Evolutionary conservation across 2,113 vertebrate species (phyloP).

Genomic region (Echinops telfairi): DNA sequence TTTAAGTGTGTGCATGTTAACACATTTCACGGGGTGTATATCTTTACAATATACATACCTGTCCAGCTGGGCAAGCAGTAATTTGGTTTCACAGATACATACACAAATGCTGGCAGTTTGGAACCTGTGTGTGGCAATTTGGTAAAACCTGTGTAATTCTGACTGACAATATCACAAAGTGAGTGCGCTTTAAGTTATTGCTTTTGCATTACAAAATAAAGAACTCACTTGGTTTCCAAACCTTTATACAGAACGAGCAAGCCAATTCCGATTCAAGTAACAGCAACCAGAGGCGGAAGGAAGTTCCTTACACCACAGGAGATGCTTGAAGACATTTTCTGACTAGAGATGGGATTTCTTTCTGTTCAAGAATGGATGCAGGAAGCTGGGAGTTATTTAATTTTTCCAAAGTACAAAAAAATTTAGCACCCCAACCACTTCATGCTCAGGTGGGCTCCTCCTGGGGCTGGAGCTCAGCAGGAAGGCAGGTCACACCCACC

Average conservation of each 20-base stretch:
- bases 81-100: constrained; percentile 78
- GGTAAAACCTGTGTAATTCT: constrained; percentile 76
- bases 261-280: constrained; percentile 82
- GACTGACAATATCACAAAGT: constrained; percentile 68
- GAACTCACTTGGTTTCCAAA: constrained; percentile 66
- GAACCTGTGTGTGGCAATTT: constrained; percentile 44
- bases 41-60: constrained; percentile 52
- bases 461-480: constrained; percentile 33
- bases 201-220: constrained; percentile 82
- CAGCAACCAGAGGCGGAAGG: constrained; percentile 82
- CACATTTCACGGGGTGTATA: not conserved
- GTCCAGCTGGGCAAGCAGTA: constrained; percentile 68
- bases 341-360: constrained; percentile 74
- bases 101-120: constrained; percentile 74
- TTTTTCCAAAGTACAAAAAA: constrained; percentile 65
- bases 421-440: constrained; percentile 28
- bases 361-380: constrained; percentile 62
- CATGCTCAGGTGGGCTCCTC: constrained; percentile 48
- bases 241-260: constrained; percentile 76
- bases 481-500: constrained; percentile 62
- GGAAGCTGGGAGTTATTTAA: constrained; percentile 27
- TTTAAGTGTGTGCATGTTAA: constrained; percentile 60
- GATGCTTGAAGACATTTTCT: constrained; percentile 78
- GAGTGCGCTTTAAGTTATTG: constrained; percentile 86
- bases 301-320: constrained; percentile 85